Conservation (phyloP, 2,888 invertebrate species). For the Xestia xanthographa region DNA sequence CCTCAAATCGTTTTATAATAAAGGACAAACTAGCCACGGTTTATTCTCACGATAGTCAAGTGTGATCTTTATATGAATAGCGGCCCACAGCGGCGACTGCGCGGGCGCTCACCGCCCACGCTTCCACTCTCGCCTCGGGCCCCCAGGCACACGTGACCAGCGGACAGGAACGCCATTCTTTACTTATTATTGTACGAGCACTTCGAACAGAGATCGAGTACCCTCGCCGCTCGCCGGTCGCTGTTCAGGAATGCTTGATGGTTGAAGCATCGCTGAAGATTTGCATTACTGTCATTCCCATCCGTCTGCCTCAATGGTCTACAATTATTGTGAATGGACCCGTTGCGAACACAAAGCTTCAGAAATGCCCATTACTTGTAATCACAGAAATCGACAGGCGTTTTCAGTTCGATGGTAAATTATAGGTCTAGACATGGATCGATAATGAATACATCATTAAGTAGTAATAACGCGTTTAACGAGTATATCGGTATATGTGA, state of each 20-base stretch:
- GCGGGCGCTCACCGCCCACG: conserved; percentile 80
- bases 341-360: conserved; percentile 69
- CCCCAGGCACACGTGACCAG: conserved; percentile 83
- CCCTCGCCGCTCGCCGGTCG: conserved; percentile 73
- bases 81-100: conserved; percentile 32
- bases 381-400: conserved; percentile 65
- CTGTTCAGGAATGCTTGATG: conserved; percentile 74
- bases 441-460: conserved; percentile 61
- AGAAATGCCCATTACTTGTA: conserved; percentile 70
- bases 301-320: conserved; percentile 77
- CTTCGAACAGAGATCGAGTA: conserved; percentile 76
- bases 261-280: conserved; percentile 77
- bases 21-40: conserved; percentile 75
- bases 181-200: conserved; percentile 71
- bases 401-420: conserved; percentile 59
- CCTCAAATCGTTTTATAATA: conserved; percentile 59
- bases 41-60: conserved; percentile 82
- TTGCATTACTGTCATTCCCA: conserved; percentile 83
- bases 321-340: conserved; percentile 76
- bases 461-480: conserved; percentile 54
- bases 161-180: conserved; percentile 81
- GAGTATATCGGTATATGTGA: conserved; percentile 47
- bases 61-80: conserved; percentile 72
- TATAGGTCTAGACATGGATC: conserved; percentile 48
- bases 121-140: conserved; percentile 87